phyloP scores from a whole-genome alignment of 2,888 invertebrate species.

The Zygogramma bicolorata region DNA sequence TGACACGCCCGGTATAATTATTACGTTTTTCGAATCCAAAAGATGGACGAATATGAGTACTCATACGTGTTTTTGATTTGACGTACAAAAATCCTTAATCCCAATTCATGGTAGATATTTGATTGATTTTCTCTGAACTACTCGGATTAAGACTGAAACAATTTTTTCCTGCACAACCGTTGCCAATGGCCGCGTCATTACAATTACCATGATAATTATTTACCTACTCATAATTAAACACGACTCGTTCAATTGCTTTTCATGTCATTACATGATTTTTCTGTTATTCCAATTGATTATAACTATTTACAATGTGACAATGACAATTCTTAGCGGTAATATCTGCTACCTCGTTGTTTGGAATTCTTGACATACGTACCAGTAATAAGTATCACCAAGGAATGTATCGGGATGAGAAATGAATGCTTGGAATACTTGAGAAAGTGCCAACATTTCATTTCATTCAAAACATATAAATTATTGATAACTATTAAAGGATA shows the following conservation, averaged over 20 bases:
- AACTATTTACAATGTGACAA: slow-evolving; percentile 14
- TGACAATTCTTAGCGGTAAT: slow-evolving; percentile 18
- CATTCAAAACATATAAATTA: neutral
- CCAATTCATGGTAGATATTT: no score
- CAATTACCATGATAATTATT: neutral
- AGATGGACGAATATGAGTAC: no score
- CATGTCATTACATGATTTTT: neutral
- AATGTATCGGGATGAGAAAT: slow-evolving; percentile 28
- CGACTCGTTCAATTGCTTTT: neutral
- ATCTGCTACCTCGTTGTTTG: slow-evolving; percentile 22
- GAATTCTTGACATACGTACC: slow-evolving; percentile 24
- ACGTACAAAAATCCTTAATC: no score
- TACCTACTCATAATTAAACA: neutral
- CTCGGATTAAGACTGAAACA: no score
- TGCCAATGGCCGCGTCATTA: neutral
- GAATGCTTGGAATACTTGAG: slow-evolving; percentile 15
- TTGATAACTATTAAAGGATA: neutral
- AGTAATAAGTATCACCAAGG: slow-evolving; percentile 34
- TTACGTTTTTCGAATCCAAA: no score
- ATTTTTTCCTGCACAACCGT: neutral
- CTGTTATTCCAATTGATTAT: slow-evolving; percentile 1
- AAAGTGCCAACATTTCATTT: neutral
- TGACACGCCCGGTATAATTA: no score
- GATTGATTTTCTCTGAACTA: no score
- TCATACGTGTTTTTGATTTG: no score